Percentiles rank a stretch among this genome's conserved stretches.
Evolutionary conservation across 1,140 invertebrate species (phyloP).

Genomic region (Arion vulgaris): DNA sequence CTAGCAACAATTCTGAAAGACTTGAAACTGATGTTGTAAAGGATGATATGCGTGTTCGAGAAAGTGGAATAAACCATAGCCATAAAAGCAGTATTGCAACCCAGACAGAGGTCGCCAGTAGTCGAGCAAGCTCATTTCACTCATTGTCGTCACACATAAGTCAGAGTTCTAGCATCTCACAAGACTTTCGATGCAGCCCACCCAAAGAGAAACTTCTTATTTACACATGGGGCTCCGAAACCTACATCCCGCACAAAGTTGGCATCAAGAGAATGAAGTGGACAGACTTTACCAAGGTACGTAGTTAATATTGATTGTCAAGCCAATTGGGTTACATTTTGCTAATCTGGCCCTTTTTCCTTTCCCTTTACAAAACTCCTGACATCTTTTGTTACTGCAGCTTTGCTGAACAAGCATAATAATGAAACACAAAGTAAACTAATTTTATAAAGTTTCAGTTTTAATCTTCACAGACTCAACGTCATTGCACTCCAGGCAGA

Average conservation of each 20-base stretch:
- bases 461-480: too few species aligned
- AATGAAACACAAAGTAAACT: too few species aligned
- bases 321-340: not conserved
- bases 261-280: slow-evolving; percentile 86
- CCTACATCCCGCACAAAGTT: slow-evolving; percentile 90
- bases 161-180: slow-evolving; percentile 27
- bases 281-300: slow-evolving; percentile 41
- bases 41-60: not conserved
- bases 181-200: not conserved
- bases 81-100: slow-evolving; percentile 21
- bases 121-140: slow-evolving; percentile 22
- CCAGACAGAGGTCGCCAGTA: slow-evolving; percentile 9
- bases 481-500: too few species aligned
- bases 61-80: not conserved
- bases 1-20: not conserved
- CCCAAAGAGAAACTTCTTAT: slow-evolving; percentile 83
- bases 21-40: not conserved
- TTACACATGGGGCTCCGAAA: slow-evolving; percentile 88
- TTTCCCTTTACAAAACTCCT: not conserved
- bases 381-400: not conserved
- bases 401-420: not conserved
- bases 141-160: slow-evolving; percentile 31
- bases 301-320: too few species aligned
- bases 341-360: not conserved
- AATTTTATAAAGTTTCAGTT: too few species aligned